Conservation (phyloP, 23 tunicate genomes). For the Phallusia fumigata region DNA sequence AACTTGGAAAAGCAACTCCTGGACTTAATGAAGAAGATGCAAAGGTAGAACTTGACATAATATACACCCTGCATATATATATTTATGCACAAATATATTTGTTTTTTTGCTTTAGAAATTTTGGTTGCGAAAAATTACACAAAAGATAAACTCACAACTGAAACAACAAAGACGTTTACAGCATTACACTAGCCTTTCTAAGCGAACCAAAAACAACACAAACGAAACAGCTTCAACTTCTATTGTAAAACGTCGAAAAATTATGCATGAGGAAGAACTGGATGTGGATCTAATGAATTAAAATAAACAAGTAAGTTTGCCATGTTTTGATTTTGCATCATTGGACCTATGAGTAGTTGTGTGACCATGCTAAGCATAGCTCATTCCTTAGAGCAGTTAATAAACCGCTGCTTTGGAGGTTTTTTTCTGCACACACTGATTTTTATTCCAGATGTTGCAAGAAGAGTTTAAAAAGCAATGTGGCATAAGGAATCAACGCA, state of each 20-base stretch:
- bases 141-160: background rate
- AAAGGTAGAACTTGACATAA: slow-evolving; percentile 4
- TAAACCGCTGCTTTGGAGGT: background rate
- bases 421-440: background rate
- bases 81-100: background rate
- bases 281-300: slow-evolving; percentile 21
- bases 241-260: slow-evolving; percentile 16
- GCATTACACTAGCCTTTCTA: background rate
- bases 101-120: slow-evolving; percentile 7
- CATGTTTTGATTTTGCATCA: background rate
- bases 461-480: slow-evolving; percentile 16
- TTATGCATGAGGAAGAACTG: slow-evolving; percentile 2
- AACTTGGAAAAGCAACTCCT: slow-evolving; percentile 15
- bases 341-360: background rate
- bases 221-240: slow-evolving; percentile 1
- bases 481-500: slow-evolving; percentile 8
- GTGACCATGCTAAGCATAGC: background rate
- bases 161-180: slow-evolving; percentile 17
- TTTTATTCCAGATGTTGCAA: slow-evolving; percentile 14
- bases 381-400: slow-evolving; percentile 1
- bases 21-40: slow-evolving; percentile 19
- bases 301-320: slow-evolving; percentile 14
- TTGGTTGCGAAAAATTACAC: slow-evolving; percentile 19
- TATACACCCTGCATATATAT: background rate
- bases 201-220: slow-evolving; percentile 11